phyloP scores from a whole-genome alignment of 2,113 vertebrate species.

The Coryphaenoides rupestris region DNA sequence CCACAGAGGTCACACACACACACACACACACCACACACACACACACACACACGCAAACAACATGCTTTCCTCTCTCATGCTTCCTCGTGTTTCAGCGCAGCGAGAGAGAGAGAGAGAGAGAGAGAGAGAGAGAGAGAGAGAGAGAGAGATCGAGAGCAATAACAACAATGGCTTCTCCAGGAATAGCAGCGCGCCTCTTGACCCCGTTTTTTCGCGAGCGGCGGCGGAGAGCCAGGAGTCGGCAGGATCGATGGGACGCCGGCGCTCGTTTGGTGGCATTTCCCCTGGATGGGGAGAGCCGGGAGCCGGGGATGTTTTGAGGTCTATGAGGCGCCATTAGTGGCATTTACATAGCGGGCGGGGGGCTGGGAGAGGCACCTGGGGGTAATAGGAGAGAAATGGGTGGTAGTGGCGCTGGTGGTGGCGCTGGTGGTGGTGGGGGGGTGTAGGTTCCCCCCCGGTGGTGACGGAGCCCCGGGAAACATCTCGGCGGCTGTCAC shows the following conservation, averaged over 20 bases:
- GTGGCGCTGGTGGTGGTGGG: too few species aligned
- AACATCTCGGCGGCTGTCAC: too few species aligned
- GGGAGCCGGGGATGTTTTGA: conserved; percentile 44
- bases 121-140: too few species aligned
- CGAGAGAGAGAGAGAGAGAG: too few species aligned
- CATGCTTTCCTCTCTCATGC: too few species aligned
- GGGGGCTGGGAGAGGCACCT: conserved; percentile 25
- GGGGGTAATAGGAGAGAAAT: conserved; percentile 20
- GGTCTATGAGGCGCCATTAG: conserved; percentile 39
- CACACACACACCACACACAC: too few species aligned
- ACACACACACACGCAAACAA: too few species aligned
- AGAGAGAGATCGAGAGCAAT: neutral
- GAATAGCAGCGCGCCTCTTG: conserved; percentile 40
- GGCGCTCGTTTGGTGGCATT: conserved; percentile 57
- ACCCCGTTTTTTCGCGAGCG: conserved; percentile 34
- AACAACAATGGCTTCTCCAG: conserved; percentile 21
- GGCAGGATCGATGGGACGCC: conserved; percentile 38
- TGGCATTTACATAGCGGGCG: conserved; percentile 59
- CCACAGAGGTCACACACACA: too few species aligned
- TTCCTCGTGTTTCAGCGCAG: too few species aligned
- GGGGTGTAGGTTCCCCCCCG: too few species aligned
- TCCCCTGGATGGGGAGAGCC: conserved; percentile 57
- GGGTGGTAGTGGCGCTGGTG: conserved; percentile 1
- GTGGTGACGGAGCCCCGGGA: too few species aligned
- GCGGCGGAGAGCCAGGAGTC: conserved; percentile 22